phyloP scores from a whole-genome alignment of 2,888 invertebrate species.

The Meteorus cinctellus region DNA sequence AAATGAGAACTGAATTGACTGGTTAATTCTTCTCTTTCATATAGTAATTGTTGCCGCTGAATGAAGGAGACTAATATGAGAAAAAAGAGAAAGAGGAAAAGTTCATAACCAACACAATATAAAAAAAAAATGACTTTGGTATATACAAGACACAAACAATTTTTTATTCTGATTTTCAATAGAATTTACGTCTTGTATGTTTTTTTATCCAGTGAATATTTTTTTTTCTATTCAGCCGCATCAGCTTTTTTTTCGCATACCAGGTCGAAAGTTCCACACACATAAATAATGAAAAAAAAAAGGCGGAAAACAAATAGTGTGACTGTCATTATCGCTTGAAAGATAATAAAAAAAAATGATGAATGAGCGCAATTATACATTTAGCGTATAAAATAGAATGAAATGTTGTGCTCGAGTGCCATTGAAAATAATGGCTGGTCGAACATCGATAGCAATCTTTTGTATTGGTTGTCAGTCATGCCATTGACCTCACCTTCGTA shows the following conservation, averaged over 20 bases:
- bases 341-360: constrained; percentile 19
- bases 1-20: constrained; percentile 23
- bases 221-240: neutral
- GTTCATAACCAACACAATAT: neutral
- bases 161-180: neutral
- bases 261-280: neutral
- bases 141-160: neutral
- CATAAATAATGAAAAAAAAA: neutral
- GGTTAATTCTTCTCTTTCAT: neutral
- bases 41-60: neutral
- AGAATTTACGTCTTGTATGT: neutral
- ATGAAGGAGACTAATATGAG: neutral
- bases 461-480: constrained; percentile 17
- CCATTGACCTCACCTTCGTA: constrained; percentile 19
- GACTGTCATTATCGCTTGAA: constrained; percentile 15
- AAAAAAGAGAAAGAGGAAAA: constrained; percentile 13
- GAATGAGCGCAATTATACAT: constrained; percentile 17
- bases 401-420: constrained; percentile 11
- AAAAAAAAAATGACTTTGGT: neutral
- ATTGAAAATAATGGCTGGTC: constrained; percentile 20
- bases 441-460: constrained; percentile 19
- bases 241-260: neutral
- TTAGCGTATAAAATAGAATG: constrained; percentile 5
- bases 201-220: neutral
- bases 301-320: neutral